A percentile compares a stretch with the other conserved stretches of the same genome.
These are phyloP conservation scores for Agrochola lota DNA, from an alignment of 2,888 invertebrate species.

Conservation along the genomic window DNA sequence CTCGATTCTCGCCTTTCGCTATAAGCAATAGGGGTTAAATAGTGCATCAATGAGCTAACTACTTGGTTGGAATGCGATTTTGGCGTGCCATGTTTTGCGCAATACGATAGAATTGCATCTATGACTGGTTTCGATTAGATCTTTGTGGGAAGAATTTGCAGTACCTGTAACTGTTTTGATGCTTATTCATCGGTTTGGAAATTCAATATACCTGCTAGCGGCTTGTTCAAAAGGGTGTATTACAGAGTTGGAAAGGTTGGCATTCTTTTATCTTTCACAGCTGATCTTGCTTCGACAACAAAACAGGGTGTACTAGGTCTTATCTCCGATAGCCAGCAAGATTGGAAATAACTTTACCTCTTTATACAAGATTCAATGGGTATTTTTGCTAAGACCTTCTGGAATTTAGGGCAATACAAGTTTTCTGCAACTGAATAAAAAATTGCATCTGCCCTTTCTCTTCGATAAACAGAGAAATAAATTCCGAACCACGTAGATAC, in stretches of 20 bases:
- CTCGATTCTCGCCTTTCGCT: constrained; percentile 56
- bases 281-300: constrained; percentile 38
- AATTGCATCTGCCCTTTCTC: not conserved
- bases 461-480: not conserved
- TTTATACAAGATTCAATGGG: not conserved
- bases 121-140: constrained; percentile 75
- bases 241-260: constrained; percentile 19
- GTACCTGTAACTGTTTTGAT: constrained; percentile 63
- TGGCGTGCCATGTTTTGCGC: constrained; percentile 75
- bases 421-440: not conserved
- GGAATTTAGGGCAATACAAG: not conserved
- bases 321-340: constrained; percentile 27
- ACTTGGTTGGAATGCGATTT: constrained; percentile 74
- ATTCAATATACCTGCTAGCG: constrained; percentile 30
- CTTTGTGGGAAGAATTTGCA: constrained; percentile 72
- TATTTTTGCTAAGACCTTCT: not conserved
- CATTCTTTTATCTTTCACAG: constrained; percentile 40
- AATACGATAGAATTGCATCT: constrained; percentile 76
- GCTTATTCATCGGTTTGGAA: constrained; percentile 43
- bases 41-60: constrained; percentile 59
- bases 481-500: constrained; percentile 1
- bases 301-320: constrained; percentile 14
- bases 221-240: constrained; percentile 26
- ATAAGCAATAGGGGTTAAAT: constrained; percentile 59
- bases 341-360: constrained; percentile 9